phyloP scores from a whole-genome alignment of 2,797 vertebrate species.

The Crocodylus rhombifer region DNA sequence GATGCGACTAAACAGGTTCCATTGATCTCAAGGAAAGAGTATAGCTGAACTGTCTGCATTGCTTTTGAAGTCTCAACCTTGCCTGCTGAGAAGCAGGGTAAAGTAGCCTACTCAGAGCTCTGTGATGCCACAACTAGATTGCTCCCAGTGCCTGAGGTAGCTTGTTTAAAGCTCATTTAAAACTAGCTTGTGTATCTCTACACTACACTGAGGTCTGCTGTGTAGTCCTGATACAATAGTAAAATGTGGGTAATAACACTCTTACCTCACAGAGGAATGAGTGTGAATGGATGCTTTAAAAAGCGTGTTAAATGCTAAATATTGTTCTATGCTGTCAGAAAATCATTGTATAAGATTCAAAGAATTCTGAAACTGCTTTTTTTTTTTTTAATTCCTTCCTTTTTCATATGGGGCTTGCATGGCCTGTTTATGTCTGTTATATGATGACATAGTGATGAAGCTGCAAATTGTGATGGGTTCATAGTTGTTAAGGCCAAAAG shows the following conservation, averaged over 20 bases:
- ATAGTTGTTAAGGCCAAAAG: conserved; percentile 35
- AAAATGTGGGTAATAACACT: fast-evolving
- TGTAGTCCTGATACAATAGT: background rate
- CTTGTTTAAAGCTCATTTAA: too few species aligned
- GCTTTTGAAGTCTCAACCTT: too few species aligned
- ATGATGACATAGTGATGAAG: conserved; percentile 23
- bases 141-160: too few species aligned
- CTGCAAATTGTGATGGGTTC: conserved; percentile 27
- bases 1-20: background rate
- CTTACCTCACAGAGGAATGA: background rate
- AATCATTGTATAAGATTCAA: conserved; percentile 9
- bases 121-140: too few species aligned
- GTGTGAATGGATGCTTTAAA: background rate
- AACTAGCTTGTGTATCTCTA: too few species aligned
- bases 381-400: background rate
- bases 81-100: too few species aligned
- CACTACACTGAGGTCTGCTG: too few species aligned
- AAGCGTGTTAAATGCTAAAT: background rate
- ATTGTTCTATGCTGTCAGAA: background rate
- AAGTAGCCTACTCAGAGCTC: too few species aligned
- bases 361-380: conserved; percentile 5
- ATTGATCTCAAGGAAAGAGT: too few species aligned
- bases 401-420: background rate
- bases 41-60: too few species aligned
- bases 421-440: background rate